These are phyloP conservation scores for Furnarius figulus DNA, from an alignment of 2,113 vertebrate species.

Conservation along the genomic window DNA sequence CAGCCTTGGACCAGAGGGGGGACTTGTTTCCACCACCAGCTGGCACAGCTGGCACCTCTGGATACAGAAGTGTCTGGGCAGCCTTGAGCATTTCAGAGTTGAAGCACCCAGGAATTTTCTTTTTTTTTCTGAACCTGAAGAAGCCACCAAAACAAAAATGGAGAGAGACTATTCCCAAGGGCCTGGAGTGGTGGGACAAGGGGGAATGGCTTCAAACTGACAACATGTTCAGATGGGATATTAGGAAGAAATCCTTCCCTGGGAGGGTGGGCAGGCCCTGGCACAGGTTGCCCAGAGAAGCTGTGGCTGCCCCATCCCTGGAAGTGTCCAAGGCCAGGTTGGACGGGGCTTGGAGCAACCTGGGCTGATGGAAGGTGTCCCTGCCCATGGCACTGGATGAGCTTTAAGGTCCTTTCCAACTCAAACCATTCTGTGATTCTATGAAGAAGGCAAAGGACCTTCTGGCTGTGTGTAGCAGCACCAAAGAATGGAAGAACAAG, in stretches of 20 bases:
- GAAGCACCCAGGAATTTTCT: neutral
- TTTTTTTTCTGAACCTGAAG: neutral
- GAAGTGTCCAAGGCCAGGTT: neutral
- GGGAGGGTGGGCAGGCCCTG: neutral
- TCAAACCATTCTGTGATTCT: neutral
- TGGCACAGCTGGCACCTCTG: neutral
- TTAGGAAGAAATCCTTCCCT: neutral
- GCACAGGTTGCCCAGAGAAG: neutral
- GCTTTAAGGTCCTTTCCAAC: neutral
- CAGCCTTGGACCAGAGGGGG: fast-evolving
- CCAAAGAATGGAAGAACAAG: neutral
- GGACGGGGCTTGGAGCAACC: neutral
- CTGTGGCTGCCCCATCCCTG: neutral
- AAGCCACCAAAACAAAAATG: fast-evolving
- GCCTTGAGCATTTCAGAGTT: neutral
- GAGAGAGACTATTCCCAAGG: fast-evolving
- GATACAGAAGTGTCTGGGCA: neutral
- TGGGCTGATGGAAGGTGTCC: neutral
- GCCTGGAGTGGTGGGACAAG: fast-evolving
- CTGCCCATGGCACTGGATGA: neutral
- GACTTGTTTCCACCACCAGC: neutral
- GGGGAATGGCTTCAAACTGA: fast-evolving
- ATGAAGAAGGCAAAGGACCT: neutral
- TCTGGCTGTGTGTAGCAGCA: neutral
- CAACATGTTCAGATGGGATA: fast-evolving